Percentiles rank a stretch among this genome's conserved stretches.
These are phyloP conservation scores for Acanthacorydalis orientalis DNA, from an alignment of 2,888 invertebrate genomes.

Conservation along the genomic window DNA sequence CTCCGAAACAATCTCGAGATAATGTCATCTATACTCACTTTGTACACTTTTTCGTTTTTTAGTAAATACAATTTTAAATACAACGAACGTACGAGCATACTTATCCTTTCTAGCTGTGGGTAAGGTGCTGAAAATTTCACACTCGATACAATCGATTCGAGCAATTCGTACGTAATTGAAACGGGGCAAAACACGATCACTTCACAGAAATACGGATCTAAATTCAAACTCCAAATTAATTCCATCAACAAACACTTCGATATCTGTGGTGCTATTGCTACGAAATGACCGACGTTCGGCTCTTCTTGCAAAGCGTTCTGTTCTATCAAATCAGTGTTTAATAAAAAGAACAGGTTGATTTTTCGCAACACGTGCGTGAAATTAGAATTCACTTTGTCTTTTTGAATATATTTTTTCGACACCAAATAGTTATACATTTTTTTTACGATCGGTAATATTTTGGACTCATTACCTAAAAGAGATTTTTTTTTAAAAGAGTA, in stretches of 20 bases:
- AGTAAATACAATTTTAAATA: slow-evolving; percentile 1
- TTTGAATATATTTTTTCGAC: neutral
- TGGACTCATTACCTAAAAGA: neutral
- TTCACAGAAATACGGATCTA: slow-evolving; percentile 1
- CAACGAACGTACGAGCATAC: neutral
- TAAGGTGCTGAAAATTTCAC: slow-evolving; percentile 1
- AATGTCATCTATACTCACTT: neutral
- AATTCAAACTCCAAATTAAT: slow-evolving; percentile 2
- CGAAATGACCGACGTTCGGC: slow-evolving; percentile 1
- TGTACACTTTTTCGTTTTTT: slow-evolving; percentile 1
- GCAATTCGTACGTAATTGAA: neutral
- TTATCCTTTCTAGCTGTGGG: neutral
- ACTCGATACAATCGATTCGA: neutral
- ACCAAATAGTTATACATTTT: neutral
- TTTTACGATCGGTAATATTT: neutral
- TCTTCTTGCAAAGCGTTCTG: neutral
- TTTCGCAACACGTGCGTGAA: neutral
- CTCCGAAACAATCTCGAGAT: neutral
- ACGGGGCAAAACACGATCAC: neutral
- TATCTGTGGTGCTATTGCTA: neutral
- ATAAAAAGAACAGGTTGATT: slow-evolving; percentile 3
- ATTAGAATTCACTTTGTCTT: neutral
- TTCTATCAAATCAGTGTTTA: neutral
- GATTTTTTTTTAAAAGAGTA: neutral
- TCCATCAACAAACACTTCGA: slow-evolving; percentile 1